A percentile compares a stretch with the other conserved stretches of the same genome.
Evolutionary conservation across 64 coral and sea anemone genomes (phyloP).

Genomic region (Anthopleura sola): DNA sequence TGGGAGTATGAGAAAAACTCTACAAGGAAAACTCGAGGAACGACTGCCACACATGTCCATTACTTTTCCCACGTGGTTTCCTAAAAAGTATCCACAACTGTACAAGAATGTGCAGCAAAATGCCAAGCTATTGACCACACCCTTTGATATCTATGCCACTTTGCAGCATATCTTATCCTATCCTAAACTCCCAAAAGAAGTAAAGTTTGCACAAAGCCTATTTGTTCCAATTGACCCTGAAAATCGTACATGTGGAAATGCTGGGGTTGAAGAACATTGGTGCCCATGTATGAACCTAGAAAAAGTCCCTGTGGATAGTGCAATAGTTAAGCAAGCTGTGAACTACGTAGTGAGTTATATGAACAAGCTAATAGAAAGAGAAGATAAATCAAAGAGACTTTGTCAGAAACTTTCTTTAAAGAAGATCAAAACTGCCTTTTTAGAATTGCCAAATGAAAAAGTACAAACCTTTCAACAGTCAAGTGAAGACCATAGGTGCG

Average conservation of each 20-base stretch:
- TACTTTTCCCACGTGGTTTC: slow-evolving; percentile 55
- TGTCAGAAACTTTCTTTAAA: slow-evolving; percentile 50
- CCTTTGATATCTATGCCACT: slow-evolving; percentile 70
- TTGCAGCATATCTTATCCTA: slow-evolving; percentile 54
- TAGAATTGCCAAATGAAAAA: slow-evolving; percentile 54
- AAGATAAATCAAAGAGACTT: slow-evolving; percentile 19
- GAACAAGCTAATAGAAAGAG: slow-evolving; percentile 31
- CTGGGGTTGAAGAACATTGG: slow-evolving; percentile 63
- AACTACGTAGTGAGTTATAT: slow-evolving; percentile 27
- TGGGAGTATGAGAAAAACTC: slow-evolving; percentile 17
- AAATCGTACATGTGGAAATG: slow-evolving; percentile 29
- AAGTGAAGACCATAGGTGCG: neutral
- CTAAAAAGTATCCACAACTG: slow-evolving; percentile 20
- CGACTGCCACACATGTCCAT: slow-evolving; percentile 66
- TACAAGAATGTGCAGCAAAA: slow-evolving; percentile 41
- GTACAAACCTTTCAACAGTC: slow-evolving; percentile 31
- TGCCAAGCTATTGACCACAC: slow-evolving; percentile 36
- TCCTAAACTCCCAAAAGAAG: slow-evolving; percentile 32
- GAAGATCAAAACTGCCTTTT: slow-evolving; percentile 41
- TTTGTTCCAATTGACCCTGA: slow-evolving; percentile 30
- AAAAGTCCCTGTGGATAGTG: slow-evolving; percentile 23
- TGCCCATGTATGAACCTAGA: slow-evolving; percentile 70
- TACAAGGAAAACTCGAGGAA: slow-evolving; percentile 79
- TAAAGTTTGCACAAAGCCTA: slow-evolving; percentile 46
- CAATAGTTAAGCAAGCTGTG: slow-evolving; percentile 11